Percentiles rank a stretch among this genome's conserved stretches.
Conservation (phyloP, 2,888 invertebrate genomes). For the Hypercompe scribonia region DNA sequence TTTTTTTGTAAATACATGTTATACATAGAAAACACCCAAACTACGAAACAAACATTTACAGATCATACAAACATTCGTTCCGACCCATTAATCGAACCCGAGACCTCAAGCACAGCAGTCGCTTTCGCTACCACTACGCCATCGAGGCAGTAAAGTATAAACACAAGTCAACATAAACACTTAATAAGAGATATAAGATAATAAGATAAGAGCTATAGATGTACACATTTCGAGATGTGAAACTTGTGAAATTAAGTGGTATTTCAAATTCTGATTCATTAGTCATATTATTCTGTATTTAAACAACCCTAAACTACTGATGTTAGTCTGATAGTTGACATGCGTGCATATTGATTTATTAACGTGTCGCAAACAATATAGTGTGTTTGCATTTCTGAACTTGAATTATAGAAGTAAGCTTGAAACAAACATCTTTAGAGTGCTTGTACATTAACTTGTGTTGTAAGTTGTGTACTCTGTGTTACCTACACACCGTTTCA, state of each 20-base stretch:
- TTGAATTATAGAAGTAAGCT: constrained; percentile 3
- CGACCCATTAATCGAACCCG: too few relatives aligned
- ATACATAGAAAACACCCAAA: too few relatives aligned
- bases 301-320: neutral
- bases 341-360: neutral
- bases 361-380: neutral
- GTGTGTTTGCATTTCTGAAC: constrained; percentile 11
- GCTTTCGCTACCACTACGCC: too few relatives aligned
- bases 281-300: neutral
- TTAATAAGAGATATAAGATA: too few relatives aligned
- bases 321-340: neutral
- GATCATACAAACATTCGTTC: too few relatives aligned
- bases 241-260: neutral
- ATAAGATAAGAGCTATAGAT: too few relatives aligned
- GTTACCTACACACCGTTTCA: neutral
- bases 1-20: too few relatives aligned
- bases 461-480: neutral
- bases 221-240: neutral
- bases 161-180: too few relatives aligned
- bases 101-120: too few relatives aligned
- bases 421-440: neutral
- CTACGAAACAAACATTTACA: too few relatives aligned
- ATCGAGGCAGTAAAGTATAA: too few relatives aligned
- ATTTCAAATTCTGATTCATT: neutral
- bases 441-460: neutral